A percentile compares a stretch with the other conserved stretches of the same genome.
These are phyloP conservation scores for Perca fluviatilis DNA, from an alignment of 2,113 vertebrate genomes.

Conservation along the genomic window DNA sequence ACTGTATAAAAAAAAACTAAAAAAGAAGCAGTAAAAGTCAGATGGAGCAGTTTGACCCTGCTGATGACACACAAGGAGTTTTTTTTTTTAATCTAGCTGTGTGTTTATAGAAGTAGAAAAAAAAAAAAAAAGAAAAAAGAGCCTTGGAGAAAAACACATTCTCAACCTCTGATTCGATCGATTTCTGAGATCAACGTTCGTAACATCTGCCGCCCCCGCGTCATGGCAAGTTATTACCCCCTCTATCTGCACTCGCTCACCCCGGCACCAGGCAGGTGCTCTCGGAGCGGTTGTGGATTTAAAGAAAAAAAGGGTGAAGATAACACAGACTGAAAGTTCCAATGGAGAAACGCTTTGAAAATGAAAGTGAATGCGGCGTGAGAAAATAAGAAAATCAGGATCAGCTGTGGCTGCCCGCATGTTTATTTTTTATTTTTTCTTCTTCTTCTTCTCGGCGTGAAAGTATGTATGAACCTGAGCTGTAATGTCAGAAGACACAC, in stretches of 20 bases:
- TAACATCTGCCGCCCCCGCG: conserved; percentile 43
- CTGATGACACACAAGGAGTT: conserved; percentile 14
- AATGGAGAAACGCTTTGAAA: conserved; percentile 17
- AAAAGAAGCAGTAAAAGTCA: conserved; percentile 23
- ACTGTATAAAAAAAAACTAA: conserved; percentile 9
- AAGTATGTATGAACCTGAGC: conserved; percentile 5
- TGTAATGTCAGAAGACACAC: conserved; percentile 25
- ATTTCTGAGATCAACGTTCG: conserved; percentile 48
- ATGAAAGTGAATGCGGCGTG: background rate
- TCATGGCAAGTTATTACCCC: conserved; percentile 39
- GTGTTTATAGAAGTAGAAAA: background rate
- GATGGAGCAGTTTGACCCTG: conserved; percentile 45
- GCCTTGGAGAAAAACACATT: conserved; percentile 7
- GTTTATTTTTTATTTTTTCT: background rate
- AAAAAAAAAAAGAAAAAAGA: too few relatives aligned
- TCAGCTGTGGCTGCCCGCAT: background rate
- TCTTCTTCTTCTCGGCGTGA: too few relatives aligned
- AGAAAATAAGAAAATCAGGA: background rate
- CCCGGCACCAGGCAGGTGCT: conserved; percentile 18
- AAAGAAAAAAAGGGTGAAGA: conserved; percentile 26
- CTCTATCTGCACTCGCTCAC: conserved; percentile 12
- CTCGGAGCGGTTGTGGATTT: conserved; percentile 21
- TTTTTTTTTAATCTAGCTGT: background rate
- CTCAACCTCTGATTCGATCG: conserved; percentile 40
- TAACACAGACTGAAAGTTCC: conserved; percentile 8